Evolutionary conservation across 2,113 vertebrate species (phyloP), one percentile per base, ranked within the genome.

Genomic region (Hippocampus abdominalis): DNA sequence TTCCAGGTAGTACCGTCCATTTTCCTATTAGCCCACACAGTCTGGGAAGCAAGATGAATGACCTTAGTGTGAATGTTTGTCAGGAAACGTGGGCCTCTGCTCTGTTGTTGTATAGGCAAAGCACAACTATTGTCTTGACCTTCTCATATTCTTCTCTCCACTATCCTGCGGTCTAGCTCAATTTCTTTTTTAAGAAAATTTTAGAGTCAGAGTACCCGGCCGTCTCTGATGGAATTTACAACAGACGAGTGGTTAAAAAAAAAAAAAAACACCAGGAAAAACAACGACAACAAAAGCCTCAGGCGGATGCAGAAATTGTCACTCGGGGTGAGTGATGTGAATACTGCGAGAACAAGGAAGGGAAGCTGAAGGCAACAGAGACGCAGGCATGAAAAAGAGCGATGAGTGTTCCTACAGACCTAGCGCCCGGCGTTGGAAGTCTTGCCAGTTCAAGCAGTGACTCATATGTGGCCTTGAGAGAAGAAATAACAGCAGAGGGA

Each of bases 361-460:
- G 42, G 61, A 62, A 73, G 72, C 64, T 46, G 40, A 36, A 42
- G 64, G 15, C 74, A 72, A 29, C 25, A 61, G 44, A 10, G 15
- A 80, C 69, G 61, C 65, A 56, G 49, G 66, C 56, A 60, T 70
- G 59, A 70, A 76, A 75, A 64, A 64, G 68, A 72, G 51, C 57
- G 66, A 73, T 64, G 71, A 80, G 70, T 67, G 71, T 48, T 81
- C 49, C 21, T 74, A 76, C 53, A 66, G 71, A 84, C 65, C 73
- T 67, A 66, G 62, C 78, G 66, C 68, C 77, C 76, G 25, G 32
- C 23, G 23, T 79, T 82, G 72, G 75, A 83, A 81, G 72, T 70
- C 32, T 62, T 80, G 86, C 88, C 89, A 88, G 83, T 84, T 68
- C 80, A 90, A 89, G 82, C 90, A 85, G 23, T 84, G 84, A 88